phyloP scores from a whole-genome alignment of 2,888 invertebrate species.

The Nephrocerus scutellatus region DNA sequence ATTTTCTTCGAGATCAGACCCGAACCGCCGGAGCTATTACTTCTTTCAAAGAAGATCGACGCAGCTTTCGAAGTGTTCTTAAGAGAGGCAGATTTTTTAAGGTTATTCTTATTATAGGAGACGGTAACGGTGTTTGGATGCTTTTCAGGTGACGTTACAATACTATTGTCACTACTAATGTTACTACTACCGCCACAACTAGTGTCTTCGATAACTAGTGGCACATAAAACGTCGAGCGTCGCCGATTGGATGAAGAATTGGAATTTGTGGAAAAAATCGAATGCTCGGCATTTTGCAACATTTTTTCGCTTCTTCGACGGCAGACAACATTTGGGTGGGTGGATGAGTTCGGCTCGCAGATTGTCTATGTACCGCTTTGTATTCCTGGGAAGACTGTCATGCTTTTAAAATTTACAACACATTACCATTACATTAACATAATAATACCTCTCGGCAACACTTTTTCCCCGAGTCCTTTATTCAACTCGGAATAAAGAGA shows the following conservation, averaged over 20 bases:
- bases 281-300: too few species aligned
- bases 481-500: too few species aligned
- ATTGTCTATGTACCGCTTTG: too few species aligned
- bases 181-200: slow-evolving; percentile 3
- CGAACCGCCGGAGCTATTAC: slow-evolving; percentile 25
- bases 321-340: too few species aligned
- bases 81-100: slow-evolving; percentile 30
- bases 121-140: slow-evolving; percentile 22
- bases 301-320: too few species aligned
- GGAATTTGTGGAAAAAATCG: slow-evolving; percentile 14
- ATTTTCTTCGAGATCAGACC: slow-evolving; percentile 29
- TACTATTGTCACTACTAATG: slow-evolving; percentile 3
- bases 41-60: slow-evolving; percentile 29
- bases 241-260: slow-evolving; percentile 49
- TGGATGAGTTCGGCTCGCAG: too few species aligned
- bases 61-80: slow-evolving; percentile 27
- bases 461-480: too few species aligned
- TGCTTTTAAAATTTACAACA: too few species aligned
- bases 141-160: slow-evolving; percentile 3
- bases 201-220: slow-evolving; percentile 51
- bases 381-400: too few species aligned
- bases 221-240: slow-evolving; percentile 69
- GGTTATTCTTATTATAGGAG: slow-evolving; percentile 27
- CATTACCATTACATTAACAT: too few species aligned
- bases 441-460: too few species aligned